Percentiles rank a stretch among this genome's conserved stretches.
phyloP scores from a whole-genome alignment of 2,888 invertebrate genomes.

The Drosophila sordidula region DNA sequence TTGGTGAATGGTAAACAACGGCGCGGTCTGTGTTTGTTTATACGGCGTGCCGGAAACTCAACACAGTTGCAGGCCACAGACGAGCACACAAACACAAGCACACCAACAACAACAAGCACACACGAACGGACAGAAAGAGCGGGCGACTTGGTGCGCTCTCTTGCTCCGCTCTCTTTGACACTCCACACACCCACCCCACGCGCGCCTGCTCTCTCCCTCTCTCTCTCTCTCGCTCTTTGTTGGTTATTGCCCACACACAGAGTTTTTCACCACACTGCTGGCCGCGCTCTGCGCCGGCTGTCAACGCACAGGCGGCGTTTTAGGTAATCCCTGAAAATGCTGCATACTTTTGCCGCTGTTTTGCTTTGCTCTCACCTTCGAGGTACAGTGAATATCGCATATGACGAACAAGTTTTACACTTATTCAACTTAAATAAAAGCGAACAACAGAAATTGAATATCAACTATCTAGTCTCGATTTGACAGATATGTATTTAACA shows the following conservation, averaged over 20 bases:
- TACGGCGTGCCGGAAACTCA: constrained; percentile 75
- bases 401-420: not conserved
- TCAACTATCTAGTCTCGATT: too few relatives aligned
- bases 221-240: constrained; percentile 1
- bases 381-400: constrained; percentile 42
- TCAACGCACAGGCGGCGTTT: constrained; percentile 39
- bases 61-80: constrained; percentile 65
- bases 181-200: not conserved
- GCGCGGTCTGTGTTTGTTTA: constrained; percentile 65
- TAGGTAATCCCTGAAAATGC: constrained; percentile 22
- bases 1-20: constrained; percentile 61
- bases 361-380: constrained; percentile 52
- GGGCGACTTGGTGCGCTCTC: not conserved
- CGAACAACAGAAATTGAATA: too few relatives aligned
- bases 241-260: constrained; percentile 4
- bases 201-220: not conserved
- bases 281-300: constrained; percentile 65
- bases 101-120: not conserved
- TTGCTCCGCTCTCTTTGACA: not conserved
- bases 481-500: too few relatives aligned
- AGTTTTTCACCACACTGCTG: constrained; percentile 72
- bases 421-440: too few relatives aligned
- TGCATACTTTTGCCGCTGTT: constrained; percentile 69
- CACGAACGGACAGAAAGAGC: constrained; percentile 24
- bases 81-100: constrained; percentile 41